Conservation (phyloP, 2,797 vertebrate genomes). For the Macropus fuliginosus region DNA sequence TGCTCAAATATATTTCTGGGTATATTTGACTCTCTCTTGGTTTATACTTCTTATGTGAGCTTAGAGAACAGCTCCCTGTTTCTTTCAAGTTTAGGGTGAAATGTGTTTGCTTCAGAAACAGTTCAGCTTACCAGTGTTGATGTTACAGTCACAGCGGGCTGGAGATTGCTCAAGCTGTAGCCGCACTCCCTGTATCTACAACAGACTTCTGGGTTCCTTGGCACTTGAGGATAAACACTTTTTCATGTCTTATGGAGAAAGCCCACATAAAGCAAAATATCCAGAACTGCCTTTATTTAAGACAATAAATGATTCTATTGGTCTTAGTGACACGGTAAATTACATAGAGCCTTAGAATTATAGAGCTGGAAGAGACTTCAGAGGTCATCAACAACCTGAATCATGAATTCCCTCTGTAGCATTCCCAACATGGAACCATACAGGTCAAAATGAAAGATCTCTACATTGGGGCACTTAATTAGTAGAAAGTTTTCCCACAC, state of each 20-base stretch:
- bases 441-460: not conserved
- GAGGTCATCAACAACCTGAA: not conserved
- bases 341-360: not conserved
- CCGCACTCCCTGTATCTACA: not conserved
- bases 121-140: constrained; percentile 3
- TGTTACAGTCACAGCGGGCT: not conserved
- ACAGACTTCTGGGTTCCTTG: not conserved
- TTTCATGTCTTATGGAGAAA: not conserved
- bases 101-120: not conserved
- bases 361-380: not conserved
- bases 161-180: not conserved
- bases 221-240: constrained; percentile 13
- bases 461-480: not conserved
- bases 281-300: not conserved
- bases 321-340: not conserved
- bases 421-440: not conserved
- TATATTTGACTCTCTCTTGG: not conserved
- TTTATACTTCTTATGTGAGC: not conserved
- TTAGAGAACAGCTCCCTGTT: not conserved
- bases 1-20: not conserved
- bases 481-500: not conserved
- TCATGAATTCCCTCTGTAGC: not conserved
- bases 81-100: not conserved
- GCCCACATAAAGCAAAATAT: not conserved
- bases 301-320: not conserved